Evolutionary conservation across 2,113 vertebrate genomes (phyloP).

Genomic region (Rhombomys opimus): DNA sequence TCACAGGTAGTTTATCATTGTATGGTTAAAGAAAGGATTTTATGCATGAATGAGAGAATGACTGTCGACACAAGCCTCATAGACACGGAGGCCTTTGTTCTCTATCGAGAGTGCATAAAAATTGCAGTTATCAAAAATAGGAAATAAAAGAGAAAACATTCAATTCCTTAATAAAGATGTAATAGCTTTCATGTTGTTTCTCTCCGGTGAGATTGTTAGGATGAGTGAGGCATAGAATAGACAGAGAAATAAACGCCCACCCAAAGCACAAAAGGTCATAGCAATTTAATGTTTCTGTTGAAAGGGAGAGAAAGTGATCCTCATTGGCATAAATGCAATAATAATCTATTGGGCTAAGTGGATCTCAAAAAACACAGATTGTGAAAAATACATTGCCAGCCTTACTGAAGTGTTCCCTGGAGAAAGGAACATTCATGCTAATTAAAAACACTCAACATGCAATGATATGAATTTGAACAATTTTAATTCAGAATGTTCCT

Average conservation of each 20-base stretch:
- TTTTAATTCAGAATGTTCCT: slow-evolving; percentile 67
- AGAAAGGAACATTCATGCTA: slow-evolving; percentile 49
- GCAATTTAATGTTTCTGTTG: not conserved
- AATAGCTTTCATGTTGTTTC: not conserved
- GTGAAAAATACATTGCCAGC: slow-evolving; percentile 39
- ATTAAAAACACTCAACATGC: slow-evolving; percentile 51
- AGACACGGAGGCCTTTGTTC: not conserved
- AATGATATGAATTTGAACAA: slow-evolving; percentile 42
- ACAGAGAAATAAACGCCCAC: not conserved
- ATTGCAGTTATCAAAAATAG: not conserved
- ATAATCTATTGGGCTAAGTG: not conserved
- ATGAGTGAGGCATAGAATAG: not conserved
- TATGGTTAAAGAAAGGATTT: not conserved
- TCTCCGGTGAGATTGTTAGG: not conserved
- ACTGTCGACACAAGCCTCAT: not conserved
- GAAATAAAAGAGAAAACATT: not conserved
- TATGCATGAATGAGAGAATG: not conserved
- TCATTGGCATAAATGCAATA: slow-evolving; percentile 24
- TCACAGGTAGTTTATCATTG: not conserved
- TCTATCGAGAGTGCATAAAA: not conserved
- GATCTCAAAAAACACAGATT: slow-evolving; percentile 46
- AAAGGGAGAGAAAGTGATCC: not conserved
- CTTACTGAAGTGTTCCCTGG: slow-evolving; percentile 35
- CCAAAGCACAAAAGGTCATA: not conserved
- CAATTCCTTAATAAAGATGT: not conserved